Base-by-base conservation (phyloP, 2,113 vertebrate species). In the Pygoscelis adeliae region DNA sequence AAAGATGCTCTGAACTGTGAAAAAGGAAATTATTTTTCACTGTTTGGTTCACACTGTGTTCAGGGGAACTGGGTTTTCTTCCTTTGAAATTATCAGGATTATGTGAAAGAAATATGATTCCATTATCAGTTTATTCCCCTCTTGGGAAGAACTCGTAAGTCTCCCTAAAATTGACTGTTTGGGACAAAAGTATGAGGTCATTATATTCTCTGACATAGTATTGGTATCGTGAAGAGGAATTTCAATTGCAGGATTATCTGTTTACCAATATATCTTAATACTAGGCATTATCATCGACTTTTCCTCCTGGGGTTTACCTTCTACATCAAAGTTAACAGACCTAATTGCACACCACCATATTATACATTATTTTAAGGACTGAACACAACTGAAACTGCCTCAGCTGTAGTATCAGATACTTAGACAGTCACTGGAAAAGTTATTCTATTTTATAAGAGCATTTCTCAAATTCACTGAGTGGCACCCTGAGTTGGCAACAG, bases 211-310 rank as follows among this genome's bases (percentile, higher is more conserved):
- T 89, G 77, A 83, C 46, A 53, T 21, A 90, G 55, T 81, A 91
- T 76, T 84, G 83, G 78, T 80, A 95, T 91, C 70, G 38, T 62
- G 77, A 96, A 91, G 49, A 90, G 32, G 47, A 95, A 96, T 78
- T 88, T 76, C 58, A 89, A n/a, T 69, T 81, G 65, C 53, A 89
- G 58, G 58, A 92, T 87, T 91, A 85, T 71, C 36, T 90, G 19
- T 89, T 90, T 93, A 86, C 47, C 40, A 44, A 14, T 88, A n/a
- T 59, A 65, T 86, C 66, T 77, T 83, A 85, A 88, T 76, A 85
- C 16, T 29, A 65, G 27, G 17, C 50, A 78, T 66, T 85, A 47
- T 63, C 67, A 78, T 66, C 15, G 8, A 77, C 56, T 63, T 91
- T 38, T 92, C 18, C 46, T 76, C 63, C 23, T 70, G 70, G 42